Conservation (phyloP, 2,113 vertebrate species). For the Ochotona princeps region DNA sequence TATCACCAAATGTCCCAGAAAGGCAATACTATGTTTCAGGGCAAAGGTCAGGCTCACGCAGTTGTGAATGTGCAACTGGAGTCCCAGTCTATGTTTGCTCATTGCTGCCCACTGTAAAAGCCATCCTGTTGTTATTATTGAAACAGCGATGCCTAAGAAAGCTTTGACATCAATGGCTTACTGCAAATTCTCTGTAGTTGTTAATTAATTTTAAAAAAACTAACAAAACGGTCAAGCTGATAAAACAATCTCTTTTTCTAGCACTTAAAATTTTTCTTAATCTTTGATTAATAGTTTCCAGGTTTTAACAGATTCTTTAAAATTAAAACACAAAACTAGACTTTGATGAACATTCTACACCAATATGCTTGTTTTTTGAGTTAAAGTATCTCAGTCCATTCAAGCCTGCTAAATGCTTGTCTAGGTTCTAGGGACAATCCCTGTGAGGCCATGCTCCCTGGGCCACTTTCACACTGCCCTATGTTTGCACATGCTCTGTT, state of each 20-base stretch:
- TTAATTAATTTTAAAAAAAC: background rate
- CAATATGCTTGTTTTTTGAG: background rate
- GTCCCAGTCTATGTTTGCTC: background rate
- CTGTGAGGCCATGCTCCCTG: no score
- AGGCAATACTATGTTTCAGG: background rate
- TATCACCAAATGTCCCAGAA: background rate
- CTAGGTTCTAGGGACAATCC: no score
- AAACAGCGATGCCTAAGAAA: background rate
- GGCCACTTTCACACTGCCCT: no score
- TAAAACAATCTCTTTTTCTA: background rate
- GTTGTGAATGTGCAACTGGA: background rate
- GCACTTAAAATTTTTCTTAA: background rate
- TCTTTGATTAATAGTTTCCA: background rate
- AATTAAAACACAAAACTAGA: background rate
- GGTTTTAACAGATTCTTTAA: background rate
- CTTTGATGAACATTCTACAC: background rate
- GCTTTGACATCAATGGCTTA: background rate
- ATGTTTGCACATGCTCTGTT: no score
- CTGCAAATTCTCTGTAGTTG: constrained; percentile 12
- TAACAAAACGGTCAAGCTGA: background rate
- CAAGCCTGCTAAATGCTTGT: no score
- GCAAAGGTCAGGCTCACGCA: background rate
- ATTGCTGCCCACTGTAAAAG: background rate
- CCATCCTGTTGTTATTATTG: background rate
- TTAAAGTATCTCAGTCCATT: background rate